phyloP scores from a whole-genome alignment of 2,888 invertebrate species.

The Tipula confusa region DNA sequence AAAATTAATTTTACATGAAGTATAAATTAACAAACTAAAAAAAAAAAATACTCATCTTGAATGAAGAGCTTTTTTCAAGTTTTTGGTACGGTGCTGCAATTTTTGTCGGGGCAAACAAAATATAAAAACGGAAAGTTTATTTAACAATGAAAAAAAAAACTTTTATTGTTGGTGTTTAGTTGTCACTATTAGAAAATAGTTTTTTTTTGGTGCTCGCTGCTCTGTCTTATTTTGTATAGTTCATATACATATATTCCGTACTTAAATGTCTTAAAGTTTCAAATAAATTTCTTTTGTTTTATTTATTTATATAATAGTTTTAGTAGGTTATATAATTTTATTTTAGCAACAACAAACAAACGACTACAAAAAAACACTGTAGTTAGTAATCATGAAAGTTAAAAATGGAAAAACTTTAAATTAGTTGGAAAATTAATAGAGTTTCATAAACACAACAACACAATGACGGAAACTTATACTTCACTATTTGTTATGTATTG shows the following conservation, averaged over 20 bases:
- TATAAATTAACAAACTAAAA: neutral
- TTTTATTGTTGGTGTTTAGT: conserved; percentile 12
- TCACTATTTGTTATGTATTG: no score
- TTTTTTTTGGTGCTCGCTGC: neutral
- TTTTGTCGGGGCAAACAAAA: neutral
- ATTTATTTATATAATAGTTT: neutral
- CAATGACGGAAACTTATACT: no score
- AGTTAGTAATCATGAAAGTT: neutral
- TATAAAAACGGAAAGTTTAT: neutral
- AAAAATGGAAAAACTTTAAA: neutral
- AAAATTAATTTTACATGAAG: neutral
- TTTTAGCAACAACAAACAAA: neutral
- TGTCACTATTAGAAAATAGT: neutral
- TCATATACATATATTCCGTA: neutral
- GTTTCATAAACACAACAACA: no score
- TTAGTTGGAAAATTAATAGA: neutral
- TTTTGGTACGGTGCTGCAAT: neutral
- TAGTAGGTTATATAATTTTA: neutral
- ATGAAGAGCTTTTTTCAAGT: neutral
- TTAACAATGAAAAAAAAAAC: neutral
- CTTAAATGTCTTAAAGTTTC: neutral
- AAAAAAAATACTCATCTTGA: neutral
- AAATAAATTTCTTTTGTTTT: neutral
- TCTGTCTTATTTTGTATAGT: neutral
- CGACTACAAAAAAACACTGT: neutral